Base-by-base conservation (phyloP, 1,140 invertebrate genomes). In the Ptiloglossa arizonensis region DNA sequence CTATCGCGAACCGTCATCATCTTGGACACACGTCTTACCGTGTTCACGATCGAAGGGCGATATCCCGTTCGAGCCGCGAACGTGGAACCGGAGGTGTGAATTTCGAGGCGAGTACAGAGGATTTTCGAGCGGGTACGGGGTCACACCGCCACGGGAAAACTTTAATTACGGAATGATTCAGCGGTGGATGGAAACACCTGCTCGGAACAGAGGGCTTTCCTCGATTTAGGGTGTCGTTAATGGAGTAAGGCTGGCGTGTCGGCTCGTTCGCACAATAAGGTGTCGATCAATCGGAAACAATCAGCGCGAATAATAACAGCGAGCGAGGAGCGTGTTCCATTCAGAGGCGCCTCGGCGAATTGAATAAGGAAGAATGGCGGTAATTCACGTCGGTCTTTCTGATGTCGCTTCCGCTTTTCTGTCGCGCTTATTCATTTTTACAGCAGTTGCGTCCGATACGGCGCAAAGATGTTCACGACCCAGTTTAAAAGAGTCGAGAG, bases 251-350 rank as follows among this genome's bases (percentile, higher is more conserved):
- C 27, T 13, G 24, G 32, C 24, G 50, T 41, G 44, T 4, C 27
- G 35, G 44, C 38, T 71, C 67, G 59, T 54, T 71, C 60, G 52
- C 75, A 62, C 68, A 71, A 77, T 77, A 70, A 77, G 67, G 38
- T 70, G 54, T 77, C 67, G 74, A 77, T 77, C 74, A 52, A 48
- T 60, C 74, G 67, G 67, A 71, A 71, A 71, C 75, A 77, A 77
- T 77, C 63, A 71, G 29, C 35, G 35, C 15, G 75, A 62, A 63
- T 70, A 71, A 77, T 77, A 77, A 77, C 57, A 54, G 24, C 4
- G 22, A 48, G 41, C 11, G 57, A 44, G 44, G 62, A 70, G 44
- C 63, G 52, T 29, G 64, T 44, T 59, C 52, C 24, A 46, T 68
- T 68, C 22, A 46, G 15, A 11, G 64, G 35, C 29, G 54, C 29